Conservation (phyloP, 2,888 invertebrate species). For the Aromia moschata region DNA sequence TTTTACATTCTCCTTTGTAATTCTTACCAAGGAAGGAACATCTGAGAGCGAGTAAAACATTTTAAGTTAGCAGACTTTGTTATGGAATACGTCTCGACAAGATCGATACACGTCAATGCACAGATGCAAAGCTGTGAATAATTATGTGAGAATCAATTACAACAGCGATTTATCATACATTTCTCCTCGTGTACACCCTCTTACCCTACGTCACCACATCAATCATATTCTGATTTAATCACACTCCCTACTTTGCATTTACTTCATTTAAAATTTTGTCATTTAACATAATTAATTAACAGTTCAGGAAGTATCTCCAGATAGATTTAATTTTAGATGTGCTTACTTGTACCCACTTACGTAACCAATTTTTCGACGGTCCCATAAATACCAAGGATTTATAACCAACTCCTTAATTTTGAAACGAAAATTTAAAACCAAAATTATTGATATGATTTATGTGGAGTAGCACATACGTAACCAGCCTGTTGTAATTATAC, state of each 20-base stretch:
- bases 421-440: too few species aligned
- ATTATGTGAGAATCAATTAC: conserved; percentile 63
- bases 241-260: conserved; percentile 51
- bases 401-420: too few species aligned
- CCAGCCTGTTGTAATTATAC: too few species aligned
- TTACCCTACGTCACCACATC: conserved; percentile 53
- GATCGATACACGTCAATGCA: conserved; percentile 60
- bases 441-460: too few species aligned
- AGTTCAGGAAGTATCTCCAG: conserved; percentile 5
- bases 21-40: not conserved
- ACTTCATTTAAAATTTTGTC: conserved; percentile 49
- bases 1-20: too few species aligned
- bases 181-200: conserved; percentile 45
- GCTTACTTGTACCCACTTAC: too few species aligned
- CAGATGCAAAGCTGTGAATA: conserved; percentile 62
- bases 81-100: conserved; percentile 30
- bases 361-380: too few species aligned
- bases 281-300: conserved; percentile 38
- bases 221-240: conserved; percentile 58
- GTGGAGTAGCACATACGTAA: too few species aligned
- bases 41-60: not conserved
- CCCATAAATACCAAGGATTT: too few species aligned
- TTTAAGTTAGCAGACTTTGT: conserved; percentile 6
- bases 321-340: too few species aligned
- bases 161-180: conserved; percentile 61